phyloP scores from a whole-genome alignment of 2,888 invertebrate genomes.

The Caenorhabditis doughertyi region DNA sequence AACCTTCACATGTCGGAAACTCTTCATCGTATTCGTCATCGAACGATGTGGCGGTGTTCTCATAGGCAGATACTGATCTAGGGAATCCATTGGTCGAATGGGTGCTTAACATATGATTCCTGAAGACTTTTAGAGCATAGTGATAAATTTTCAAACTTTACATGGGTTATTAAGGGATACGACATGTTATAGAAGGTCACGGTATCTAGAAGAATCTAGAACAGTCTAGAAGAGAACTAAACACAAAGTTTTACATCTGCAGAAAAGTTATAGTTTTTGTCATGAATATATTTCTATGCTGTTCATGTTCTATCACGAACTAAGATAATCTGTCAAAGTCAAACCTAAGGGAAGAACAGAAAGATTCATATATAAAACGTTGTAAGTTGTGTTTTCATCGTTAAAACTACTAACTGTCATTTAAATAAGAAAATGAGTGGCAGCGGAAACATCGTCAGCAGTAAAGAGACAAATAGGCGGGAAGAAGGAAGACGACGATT shows the following conservation, averaged over 20 bases:
- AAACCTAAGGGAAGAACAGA: neutral
- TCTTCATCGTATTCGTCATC: constrained; percentile 47
- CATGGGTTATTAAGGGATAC: too few species aligned
- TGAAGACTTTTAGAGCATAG: too few species aligned
- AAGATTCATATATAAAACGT: neutral
- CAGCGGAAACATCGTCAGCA: constrained; percentile 37
- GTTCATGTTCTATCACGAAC: too few species aligned
- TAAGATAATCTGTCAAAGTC: too few species aligned
- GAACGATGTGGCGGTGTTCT: constrained; percentile 30
- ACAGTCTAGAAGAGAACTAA: too few species aligned
- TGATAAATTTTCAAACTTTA: too few species aligned
- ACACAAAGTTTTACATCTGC: too few species aligned
- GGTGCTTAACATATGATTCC: neutral
- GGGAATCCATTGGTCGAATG: constrained; percentile 15
- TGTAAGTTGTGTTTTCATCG: neutral
- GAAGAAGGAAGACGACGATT: constrained; percentile 36
- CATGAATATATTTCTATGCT: too few species aligned
- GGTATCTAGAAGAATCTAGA: too few species aligned
- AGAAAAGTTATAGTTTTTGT: too few species aligned
- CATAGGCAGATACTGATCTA: constrained; percentile 55
- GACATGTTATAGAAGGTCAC: too few species aligned
- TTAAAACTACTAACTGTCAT: constrained; percentile 4
- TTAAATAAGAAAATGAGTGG: constrained; percentile 29
- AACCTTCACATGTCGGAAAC: constrained; percentile 22
- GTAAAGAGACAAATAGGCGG: constrained; percentile 42